A percentile compares a stretch with the other conserved stretches of the same genome.
Evolutionary conservation across 2,113 vertebrate genomes (phyloP).

Genomic region (Myrmecobius fasciatus): DNA sequence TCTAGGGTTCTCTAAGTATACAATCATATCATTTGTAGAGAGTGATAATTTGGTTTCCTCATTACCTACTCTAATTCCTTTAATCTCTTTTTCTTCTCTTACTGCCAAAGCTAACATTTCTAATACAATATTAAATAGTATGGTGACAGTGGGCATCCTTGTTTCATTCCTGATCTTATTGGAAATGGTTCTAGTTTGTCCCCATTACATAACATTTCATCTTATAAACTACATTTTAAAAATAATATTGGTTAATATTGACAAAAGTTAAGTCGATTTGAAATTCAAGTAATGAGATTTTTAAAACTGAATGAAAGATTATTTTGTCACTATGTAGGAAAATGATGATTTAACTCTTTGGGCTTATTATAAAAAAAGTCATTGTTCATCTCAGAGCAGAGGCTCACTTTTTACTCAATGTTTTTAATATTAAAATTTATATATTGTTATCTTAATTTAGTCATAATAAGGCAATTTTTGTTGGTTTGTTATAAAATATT

Average conservation of each 20-base stretch:
- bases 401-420: background rate
- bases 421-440: background rate
- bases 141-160: too few relatives aligned
- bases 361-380: background rate
- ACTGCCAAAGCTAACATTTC: too few relatives aligned
- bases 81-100: too few relatives aligned
- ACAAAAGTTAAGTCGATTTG: conserved; percentile 19
- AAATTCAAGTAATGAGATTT: background rate
- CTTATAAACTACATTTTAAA: background rate
- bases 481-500: background rate
- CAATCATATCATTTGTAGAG: too few relatives aligned
- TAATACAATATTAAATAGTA: too few relatives aligned
- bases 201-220: background rate
- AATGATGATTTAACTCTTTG: conserved; percentile 4
- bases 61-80: too few relatives aligned
- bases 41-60: too few relatives aligned
- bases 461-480: background rate
- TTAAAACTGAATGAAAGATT: conserved; percentile 19
- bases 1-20: too few relatives aligned
- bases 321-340: background rate
- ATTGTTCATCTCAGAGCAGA: background rate
- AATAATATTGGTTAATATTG: conserved; percentile 19
- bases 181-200: too few relatives aligned
- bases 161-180: too few relatives aligned
- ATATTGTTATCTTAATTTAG: conserved; percentile 17